Evolutionary conservation across 2,113 vertebrate species (phyloP).

Genomic region (Kryptolebias marmoratus): DNA sequence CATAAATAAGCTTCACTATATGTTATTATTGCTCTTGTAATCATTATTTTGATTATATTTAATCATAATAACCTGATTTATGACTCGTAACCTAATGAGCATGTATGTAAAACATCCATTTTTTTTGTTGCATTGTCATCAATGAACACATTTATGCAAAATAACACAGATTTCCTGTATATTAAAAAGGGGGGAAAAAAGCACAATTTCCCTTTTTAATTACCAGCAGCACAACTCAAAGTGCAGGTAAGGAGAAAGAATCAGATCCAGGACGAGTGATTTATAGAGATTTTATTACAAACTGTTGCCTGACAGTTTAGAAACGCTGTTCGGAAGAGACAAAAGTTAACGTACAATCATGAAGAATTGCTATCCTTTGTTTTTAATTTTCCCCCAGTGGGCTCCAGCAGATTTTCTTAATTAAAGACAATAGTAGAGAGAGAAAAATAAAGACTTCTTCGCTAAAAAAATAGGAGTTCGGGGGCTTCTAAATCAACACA

Average conservation of each 20-base stretch:
- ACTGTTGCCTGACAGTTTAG: slow-evolving; percentile 80
- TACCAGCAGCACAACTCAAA: too few species aligned
- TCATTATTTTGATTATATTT: too few species aligned
- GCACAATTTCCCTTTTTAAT: background rate
- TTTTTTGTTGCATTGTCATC: too few species aligned
- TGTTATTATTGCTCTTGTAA: too few species aligned
- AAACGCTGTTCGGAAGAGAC: slow-evolving; percentile 58
- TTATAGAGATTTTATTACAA: slow-evolving; percentile 71
- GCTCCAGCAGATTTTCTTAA: slow-evolving; percentile 8
- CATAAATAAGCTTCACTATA: too few species aligned
- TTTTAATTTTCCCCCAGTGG: slow-evolving; percentile 4
- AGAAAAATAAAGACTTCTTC: slow-evolving; percentile 24
- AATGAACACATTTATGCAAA: too few species aligned
- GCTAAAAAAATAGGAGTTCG: slow-evolving; percentile 7
- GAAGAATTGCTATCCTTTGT: slow-evolving; percentile 22
- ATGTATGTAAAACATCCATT: too few species aligned
- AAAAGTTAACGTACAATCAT: slow-evolving; percentile 59
- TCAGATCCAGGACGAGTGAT: slow-evolving; percentile 19
- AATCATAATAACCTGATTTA: too few species aligned
- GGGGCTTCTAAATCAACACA: slow-evolving; percentile 11
- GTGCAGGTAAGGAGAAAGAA: too few species aligned
- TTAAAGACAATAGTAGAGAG: background rate
- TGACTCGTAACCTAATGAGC: too few species aligned
- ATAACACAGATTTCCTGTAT: too few species aligned
- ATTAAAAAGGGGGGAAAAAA: background rate